These are phyloP conservation scores for Leptopilina syphax DNA, from an alignment of 2,888 invertebrate genomes.

Conservation along the genomic window DNA sequence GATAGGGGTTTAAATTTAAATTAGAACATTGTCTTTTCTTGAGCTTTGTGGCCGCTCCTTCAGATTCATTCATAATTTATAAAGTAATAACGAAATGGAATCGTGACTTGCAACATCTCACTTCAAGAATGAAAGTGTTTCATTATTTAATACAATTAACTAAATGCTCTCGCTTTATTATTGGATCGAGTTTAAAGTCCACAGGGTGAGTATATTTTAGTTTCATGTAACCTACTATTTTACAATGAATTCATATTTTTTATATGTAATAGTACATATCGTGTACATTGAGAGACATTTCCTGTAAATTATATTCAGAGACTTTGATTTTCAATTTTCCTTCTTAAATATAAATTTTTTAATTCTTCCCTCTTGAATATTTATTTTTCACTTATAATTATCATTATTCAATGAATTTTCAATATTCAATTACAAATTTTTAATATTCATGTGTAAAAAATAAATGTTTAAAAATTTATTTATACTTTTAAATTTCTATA, in stretches of 20 bases:
- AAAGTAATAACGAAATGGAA: constrained; percentile 36
- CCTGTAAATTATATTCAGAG: too few species aligned
- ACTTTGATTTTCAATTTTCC: too few species aligned
- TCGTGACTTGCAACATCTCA: constrained; percentile 23
- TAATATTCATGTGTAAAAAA: too few species aligned
- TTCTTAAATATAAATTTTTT: too few species aligned
- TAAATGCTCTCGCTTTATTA: constrained; percentile 24
- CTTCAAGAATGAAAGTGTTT: constrained; percentile 22
- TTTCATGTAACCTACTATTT: neutral
- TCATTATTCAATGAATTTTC: too few species aligned
- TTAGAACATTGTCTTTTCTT: constrained; percentile 13
- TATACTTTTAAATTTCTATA: too few species aligned
- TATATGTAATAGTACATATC: neutral
- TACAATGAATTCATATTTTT: neutral
- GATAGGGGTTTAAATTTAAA: constrained; percentile 12
- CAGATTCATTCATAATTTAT: constrained; percentile 37
- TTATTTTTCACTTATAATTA: too few species aligned
- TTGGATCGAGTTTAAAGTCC: constrained; percentile 10
- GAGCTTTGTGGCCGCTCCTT: constrained; percentile 4
- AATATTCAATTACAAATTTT: too few species aligned
- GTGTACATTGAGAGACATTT: too few species aligned
- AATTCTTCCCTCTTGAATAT: too few species aligned
- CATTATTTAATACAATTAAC: constrained; percentile 25
- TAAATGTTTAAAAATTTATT: too few species aligned
- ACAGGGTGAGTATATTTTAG: neutral